These are phyloP conservation scores for Sceloporus tristichus DNA, from an alignment of 2,113 vertebrate species.

Conservation along the genomic window DNA sequence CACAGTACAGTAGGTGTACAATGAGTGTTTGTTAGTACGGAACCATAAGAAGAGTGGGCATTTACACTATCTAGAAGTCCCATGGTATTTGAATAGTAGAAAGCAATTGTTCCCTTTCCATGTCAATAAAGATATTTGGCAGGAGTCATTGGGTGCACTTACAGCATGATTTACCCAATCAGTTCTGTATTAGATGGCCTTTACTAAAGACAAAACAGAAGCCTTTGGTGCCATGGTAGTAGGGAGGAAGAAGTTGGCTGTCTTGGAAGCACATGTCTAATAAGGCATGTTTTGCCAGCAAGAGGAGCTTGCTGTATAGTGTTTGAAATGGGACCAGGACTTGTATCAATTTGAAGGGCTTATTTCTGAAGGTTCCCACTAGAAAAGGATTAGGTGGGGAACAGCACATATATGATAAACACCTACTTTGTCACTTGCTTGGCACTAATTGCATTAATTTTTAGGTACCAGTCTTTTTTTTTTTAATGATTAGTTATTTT, in stretches of 20 bases:
- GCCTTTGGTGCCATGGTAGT: neutral
- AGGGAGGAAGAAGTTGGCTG: neutral
- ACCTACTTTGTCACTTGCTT: neutral
- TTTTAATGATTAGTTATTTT: neutral
- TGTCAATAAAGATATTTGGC: neutral
- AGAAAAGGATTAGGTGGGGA: neutral
- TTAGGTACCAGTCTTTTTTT: neutral
- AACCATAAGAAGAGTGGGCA: neutral
- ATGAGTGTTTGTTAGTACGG: neutral
- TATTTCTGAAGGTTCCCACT: neutral
- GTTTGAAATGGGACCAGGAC: neutral
- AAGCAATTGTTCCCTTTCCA: neutral
- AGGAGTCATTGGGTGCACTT: neutral
- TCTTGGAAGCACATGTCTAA: neutral
- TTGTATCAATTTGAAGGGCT: neutral
- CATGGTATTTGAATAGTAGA: neutral
- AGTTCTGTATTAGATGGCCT: too few relatives aligned
- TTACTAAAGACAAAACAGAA: neutral
- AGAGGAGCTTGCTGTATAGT: neutral
- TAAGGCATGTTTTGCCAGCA: neutral
- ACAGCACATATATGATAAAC: neutral
- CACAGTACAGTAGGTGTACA: neutral
- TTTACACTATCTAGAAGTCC: neutral
- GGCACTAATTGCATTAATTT: neutral
- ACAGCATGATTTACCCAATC: neutral